These are phyloP conservation scores for Nebria brevicollis DNA, from an alignment of 2,888 invertebrate genomes.

Conservation along the genomic window DNA sequence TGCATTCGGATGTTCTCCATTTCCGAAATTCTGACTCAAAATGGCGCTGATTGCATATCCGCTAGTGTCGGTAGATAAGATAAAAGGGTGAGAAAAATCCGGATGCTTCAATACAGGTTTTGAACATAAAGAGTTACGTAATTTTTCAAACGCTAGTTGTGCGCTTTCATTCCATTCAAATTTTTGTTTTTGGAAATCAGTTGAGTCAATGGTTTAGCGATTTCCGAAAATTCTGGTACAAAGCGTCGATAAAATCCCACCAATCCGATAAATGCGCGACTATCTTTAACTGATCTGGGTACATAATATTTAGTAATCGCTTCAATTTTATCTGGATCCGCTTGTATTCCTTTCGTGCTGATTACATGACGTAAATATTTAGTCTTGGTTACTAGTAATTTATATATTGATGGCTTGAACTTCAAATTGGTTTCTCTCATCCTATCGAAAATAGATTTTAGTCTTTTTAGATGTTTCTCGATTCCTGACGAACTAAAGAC, in stretches of 20 bases:
- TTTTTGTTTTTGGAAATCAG: conserved; percentile 41
- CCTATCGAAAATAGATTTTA: neutral
- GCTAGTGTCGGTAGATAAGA: conserved; percentile 48
- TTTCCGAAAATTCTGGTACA: conserved; percentile 35
- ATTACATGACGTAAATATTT: conserved; percentile 48
- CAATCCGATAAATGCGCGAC: conserved; percentile 51
- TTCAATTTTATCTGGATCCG: conserved; percentile 47
- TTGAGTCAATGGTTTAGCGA: conserved; percentile 39
- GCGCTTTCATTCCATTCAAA: conserved; percentile 40
- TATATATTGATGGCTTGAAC: neutral
- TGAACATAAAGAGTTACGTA: conserved; percentile 38
- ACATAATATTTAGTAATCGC: conserved; percentile 35
- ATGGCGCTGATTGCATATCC: conserved; percentile 49
- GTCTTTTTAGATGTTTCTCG: too few species aligned
- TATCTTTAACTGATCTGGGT: conserved; percentile 42
- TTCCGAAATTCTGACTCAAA: conserved; percentile 48
- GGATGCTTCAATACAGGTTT: conserved; percentile 51
- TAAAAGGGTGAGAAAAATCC: conserved; percentile 49
- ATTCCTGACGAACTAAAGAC: too few species aligned
- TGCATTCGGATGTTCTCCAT: conserved; percentile 48
- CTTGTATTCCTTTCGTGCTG: conserved; percentile 40
- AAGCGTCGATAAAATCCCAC: conserved; percentile 48
- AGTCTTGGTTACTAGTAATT: neutral
- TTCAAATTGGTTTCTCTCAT: neutral
- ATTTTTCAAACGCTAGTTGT: conserved; percentile 40